Base-by-base conservation (phyloP, 2,888 invertebrate genomes). In the Abrostola triplasia region DNA sequence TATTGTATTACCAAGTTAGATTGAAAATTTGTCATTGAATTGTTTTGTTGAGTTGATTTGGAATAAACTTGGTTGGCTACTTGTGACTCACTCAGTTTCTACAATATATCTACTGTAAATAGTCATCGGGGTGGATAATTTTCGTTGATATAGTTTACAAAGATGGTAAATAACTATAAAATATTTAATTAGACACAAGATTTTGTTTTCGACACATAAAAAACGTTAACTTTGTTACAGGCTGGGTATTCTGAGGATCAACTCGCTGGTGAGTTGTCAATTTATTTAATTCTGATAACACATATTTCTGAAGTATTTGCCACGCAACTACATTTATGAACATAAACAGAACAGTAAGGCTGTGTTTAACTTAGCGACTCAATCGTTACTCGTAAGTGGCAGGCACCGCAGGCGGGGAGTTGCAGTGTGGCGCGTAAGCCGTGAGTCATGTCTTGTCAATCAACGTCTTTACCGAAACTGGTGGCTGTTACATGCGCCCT, bases 171-270 rank as follows among this genome's bases (percentile, higher is more conserved):
- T 59, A 11, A 24, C 24, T 37, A 38, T 38, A 5, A 35, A 12
- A 11, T 8, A 47, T 0, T 5, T 9, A 44, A 24, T 24, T 47
- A 47, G 0, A 13, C 12, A 9, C 6, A 12, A 5, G 5, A 9
- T 47, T 5, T 2, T 7, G 12, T 47, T 47, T 9, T 24, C 24
- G 7, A 7, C 24, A 24, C 8, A 7, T 47, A 24, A 24, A n/a
- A 24, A 47, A 13, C 9, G 13, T 24, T 50, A n/a, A 59, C 36
- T 42, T 71, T 76, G 59, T 78, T 78, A 50, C 95, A 98, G 98
- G 97, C 97, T 85, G 97, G 97, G 88, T 98, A 98, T 93, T 96
- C 97, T 50, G 98, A 98, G 95, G 98, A 98, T 95, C 98, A 98
- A 96, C 96, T 98, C 95, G 97, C 98, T 91, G 98, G 98, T 98